Base-by-base conservation (phyloP, 1,140 invertebrate species). In the Gonatopus flavifemur region DNA sequence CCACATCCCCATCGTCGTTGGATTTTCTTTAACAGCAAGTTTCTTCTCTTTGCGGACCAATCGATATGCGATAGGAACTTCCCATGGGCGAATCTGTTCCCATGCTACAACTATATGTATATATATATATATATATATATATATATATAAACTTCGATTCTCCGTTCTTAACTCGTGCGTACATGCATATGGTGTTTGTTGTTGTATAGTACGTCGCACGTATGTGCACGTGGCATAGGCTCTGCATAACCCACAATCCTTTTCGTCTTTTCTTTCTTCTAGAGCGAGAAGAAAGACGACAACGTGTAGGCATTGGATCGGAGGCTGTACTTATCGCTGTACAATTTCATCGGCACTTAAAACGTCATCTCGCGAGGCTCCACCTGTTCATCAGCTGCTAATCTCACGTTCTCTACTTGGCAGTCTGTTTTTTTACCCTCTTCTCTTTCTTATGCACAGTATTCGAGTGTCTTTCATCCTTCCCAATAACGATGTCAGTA, bases 311-410 rank as follows among this genome's bases (percentile, higher is more conserved):
- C n/a, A 38, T 41, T 38, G 33, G 48, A 61, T 49, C 30, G 43
- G 57, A 50, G 52, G 47, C 46, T 49, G 49, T 52, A 55, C 49
- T 66, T 65, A 66, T 65, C 62, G 49, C 35, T 22, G 41, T 56
- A 66, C 59, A 64, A 66, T 68, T 68, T 66, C 62, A 62, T 66
- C 64, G 57, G 57, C 64, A 66, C 66, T 68, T 68, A 68, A 68
- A 67, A 66, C 55, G 59, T 64, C 66, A 68, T 64, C 49, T 56
- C 37, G 45, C 28, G 51, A 47, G 45, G 49, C 50, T 63, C 55
- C 57, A 66, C 53, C 62, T 64, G 66, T 64, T 66, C 59, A 67
- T 68, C 59, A 64, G 48, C 56, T 59, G 61, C 59, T 66, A 67
- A 64, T 66, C 62, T 64, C 50, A 39, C 19, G 39, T 38, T 37